A percentile compares a stretch with the other conserved stretches of the same genome.
Evolutionary conservation across 2,113 vertebrate species (phyloP).

Genomic region (Sterna hirundo): DNA sequence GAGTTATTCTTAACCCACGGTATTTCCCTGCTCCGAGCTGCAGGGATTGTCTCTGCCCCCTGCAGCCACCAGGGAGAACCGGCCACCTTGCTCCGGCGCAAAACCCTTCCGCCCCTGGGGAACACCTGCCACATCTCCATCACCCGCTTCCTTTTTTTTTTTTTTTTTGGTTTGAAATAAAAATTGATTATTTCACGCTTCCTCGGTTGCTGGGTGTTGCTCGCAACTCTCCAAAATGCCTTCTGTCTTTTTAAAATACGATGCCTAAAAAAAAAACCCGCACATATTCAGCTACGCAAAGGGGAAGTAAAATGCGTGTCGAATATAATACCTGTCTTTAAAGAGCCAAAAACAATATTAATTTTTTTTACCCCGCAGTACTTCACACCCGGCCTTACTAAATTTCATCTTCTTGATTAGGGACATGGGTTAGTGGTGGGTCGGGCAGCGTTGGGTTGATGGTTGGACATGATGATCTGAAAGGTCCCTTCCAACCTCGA

Average conservation of each 20-base stretch:
- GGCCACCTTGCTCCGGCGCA: too few relatives aligned
- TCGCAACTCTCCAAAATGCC: not conserved
- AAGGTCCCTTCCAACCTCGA: too few relatives aligned
- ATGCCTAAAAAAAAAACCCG: not conserved
- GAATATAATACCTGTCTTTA: too few relatives aligned
- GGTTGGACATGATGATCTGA: too few relatives aligned
- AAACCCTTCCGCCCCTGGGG: fast-evolving
- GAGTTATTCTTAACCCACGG: not conserved
- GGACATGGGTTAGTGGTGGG: too few relatives aligned
- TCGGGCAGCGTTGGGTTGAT: too few relatives aligned
- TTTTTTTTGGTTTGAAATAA: not conserved
- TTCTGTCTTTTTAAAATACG: fast-evolving
- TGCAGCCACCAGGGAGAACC: not conserved
- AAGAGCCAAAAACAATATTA: too few relatives aligned
- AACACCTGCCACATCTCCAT: not conserved
- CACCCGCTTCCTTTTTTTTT: not conserved
- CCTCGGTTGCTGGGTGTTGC: not conserved
- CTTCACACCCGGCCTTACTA: not conserved
- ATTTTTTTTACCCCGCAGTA: too few relatives aligned
- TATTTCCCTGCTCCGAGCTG: not conserved
- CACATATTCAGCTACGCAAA: not conserved
- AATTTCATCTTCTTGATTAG: not conserved
- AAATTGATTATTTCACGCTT: not conserved
- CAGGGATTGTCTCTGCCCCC: not conserved
- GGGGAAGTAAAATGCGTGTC: fast-evolving